Evolutionary conservation across 37 sponge, comb jelly and placozoan genomes (phyloP).

Genomic region (Cliona cf. orientalis): DNA sequence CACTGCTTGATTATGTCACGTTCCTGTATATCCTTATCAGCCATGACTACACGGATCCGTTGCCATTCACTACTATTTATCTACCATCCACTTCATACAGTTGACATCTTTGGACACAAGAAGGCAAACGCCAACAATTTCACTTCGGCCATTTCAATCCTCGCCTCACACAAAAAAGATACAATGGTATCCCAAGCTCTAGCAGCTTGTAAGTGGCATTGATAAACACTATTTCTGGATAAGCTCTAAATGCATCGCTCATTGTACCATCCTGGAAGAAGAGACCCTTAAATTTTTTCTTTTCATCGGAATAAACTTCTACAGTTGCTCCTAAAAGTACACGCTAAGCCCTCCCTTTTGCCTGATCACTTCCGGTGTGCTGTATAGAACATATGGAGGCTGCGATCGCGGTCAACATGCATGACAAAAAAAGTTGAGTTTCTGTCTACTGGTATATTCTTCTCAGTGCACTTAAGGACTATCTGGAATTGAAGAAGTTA

Average conservation of each 20-base stretch:
- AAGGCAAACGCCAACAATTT: constrained; percentile 25
- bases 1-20: constrained; percentile 17
- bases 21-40: constrained; percentile 50
- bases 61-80: constrained; percentile 22
- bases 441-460: too few relatives aligned
- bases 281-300: constrained; percentile 29
- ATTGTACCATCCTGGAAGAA: constrained; percentile 40
- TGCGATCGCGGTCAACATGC: too few relatives aligned
- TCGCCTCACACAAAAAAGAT: too few relatives aligned
- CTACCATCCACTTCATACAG: constrained; percentile 30
- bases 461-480: too few relatives aligned
- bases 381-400: too few relatives aligned
- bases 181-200: constrained; percentile 29
- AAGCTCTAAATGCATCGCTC: constrained; percentile 42
- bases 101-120: constrained; percentile 25
- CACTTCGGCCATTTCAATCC: constrained; percentile 43
- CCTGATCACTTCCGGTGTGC: too few relatives aligned
- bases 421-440: too few relatives aligned
- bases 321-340: constrained; percentile 47
- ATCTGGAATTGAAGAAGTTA: too few relatives aligned
- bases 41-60: constrained; percentile 32
- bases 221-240: constrained; percentile 42
- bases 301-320: constrained; percentile 18
- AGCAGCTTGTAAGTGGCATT: constrained; percentile 56
- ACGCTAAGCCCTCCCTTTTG: too few relatives aligned